Conservation (phyloP, 2,113 vertebrate genomes). For the Echinops telfairi region DNA sequence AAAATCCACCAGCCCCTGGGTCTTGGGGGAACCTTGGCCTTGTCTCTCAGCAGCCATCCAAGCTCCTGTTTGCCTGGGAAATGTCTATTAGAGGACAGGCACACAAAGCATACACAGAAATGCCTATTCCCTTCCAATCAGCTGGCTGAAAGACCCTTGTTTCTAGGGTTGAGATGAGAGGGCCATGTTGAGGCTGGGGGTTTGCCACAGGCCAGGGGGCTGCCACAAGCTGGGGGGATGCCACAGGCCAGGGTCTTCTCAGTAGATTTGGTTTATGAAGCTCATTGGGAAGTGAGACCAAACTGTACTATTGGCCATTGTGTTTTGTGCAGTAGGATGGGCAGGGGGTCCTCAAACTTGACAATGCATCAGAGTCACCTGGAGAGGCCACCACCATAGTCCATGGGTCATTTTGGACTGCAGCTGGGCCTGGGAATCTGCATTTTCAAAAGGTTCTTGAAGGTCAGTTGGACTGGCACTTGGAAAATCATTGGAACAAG, state of each 20-base stretch:
- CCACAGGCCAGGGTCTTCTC: too few species aligned
- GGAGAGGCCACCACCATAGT: not conserved
- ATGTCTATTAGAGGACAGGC: constrained; percentile 67
- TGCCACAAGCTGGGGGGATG: too few species aligned
- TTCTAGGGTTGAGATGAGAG: not conserved
- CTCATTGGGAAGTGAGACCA: not conserved
- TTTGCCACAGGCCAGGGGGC: too few species aligned
- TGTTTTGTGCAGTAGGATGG: not conserved
- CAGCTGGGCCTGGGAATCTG: not conserved
- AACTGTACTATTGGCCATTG: too few species aligned
- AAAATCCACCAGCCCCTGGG: constrained; percentile 39
- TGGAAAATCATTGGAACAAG: not conserved
- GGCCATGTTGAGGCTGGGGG: not conserved
- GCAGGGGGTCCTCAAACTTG: not conserved
- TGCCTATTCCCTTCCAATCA: not conserved
- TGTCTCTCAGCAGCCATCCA: constrained; percentile 47
- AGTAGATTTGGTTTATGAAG: not conserved
- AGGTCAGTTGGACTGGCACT: too few species aligned
- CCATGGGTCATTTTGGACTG: not conserved
- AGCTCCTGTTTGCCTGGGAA: constrained; percentile 68
- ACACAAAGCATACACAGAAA: not conserved
- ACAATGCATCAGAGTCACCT: not conserved
- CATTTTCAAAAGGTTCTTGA: not conserved
- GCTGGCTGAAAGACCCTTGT: not conserved
- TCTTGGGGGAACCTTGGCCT: constrained; percentile 63